A percentile compares a stretch with the other conserved stretches of the same genome.
Conservation (phyloP, 2,797 vertebrate genomes). For the Eidolon dupreanum region DNA sequence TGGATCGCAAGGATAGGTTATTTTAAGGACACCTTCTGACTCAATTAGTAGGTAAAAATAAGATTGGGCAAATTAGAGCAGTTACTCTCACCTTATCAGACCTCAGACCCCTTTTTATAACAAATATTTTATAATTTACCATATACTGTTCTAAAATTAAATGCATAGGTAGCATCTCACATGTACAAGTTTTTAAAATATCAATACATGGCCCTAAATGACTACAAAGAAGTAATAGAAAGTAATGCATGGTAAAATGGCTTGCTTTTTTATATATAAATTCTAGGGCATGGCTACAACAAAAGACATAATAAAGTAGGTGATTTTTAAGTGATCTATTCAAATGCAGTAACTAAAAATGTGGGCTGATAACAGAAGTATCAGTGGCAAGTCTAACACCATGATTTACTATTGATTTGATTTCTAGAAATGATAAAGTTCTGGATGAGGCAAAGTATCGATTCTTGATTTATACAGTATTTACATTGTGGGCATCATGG, state of each 20-base stretch:
- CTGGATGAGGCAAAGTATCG: neutral
- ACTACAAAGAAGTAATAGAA: neutral
- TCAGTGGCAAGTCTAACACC: neutral
- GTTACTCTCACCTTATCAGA: neutral
- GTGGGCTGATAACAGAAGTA: neutral
- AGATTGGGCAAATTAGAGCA: neutral
- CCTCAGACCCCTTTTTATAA: neutral
- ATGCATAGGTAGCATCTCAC: neutral
- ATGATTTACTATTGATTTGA: neutral
- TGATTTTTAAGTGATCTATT: neutral
- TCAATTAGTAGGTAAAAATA: neutral
- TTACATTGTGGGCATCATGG: neutral
- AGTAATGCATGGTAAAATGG: neutral
- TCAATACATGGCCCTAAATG: neutral
- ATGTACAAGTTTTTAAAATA: neutral
- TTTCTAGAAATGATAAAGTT: neutral
- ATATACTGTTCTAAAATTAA: neutral
- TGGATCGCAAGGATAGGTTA: neutral
- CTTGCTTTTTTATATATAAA: neutral
- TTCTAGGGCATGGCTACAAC: neutral
- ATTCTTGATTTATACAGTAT: neutral
- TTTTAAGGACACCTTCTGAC: constrained; percentile 1
- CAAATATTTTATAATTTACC: neutral
- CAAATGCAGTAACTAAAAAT: neutral
- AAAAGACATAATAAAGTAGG: neutral